These are phyloP conservation scores for Dicrostonyx torquatus DNA, from an alignment of 2,797 vertebrate genomes.

Conservation along the genomic window DNA sequence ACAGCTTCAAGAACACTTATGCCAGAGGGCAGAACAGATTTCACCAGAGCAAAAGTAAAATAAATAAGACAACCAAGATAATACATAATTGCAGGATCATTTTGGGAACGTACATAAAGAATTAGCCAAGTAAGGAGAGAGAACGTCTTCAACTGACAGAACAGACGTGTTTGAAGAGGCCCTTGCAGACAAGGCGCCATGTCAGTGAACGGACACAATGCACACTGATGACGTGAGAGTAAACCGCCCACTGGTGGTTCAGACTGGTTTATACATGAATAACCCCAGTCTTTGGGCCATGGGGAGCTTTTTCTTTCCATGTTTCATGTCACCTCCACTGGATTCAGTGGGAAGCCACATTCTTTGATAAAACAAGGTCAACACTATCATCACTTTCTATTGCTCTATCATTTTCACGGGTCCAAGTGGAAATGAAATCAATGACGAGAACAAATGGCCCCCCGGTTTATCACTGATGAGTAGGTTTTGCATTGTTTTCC, in stretches of 20 bases:
- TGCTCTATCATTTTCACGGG: slow-evolving; percentile 76
- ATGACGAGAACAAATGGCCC: slow-evolving; percentile 82
- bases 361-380: slow-evolving; percentile 51
- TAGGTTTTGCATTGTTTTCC: slow-evolving; percentile 79
- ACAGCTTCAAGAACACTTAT: neutral
- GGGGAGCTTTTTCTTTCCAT: neutral
- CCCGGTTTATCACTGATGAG: slow-evolving; percentile 80
- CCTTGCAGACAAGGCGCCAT: neutral
- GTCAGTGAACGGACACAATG: neutral
- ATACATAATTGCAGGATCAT: neutral
- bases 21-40: neutral
- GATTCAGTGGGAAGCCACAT: neutral
- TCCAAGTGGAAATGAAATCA: slow-evolving; percentile 82
- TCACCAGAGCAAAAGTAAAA: neutral
- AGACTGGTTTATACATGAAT: neutral
- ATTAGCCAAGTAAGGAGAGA: neutral
- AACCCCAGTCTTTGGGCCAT: neutral
- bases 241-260: neutral
- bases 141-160: neutral
- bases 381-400: slow-evolving; percentile 72
- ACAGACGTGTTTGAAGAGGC: neutral
- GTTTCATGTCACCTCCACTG: neutral
- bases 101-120: neutral
- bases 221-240: neutral
- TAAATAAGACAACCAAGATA: neutral